These are phyloP conservation scores for Fragum fragum DNA, from an alignment of 2,888 invertebrate genomes.

Conservation along the genomic window DNA sequence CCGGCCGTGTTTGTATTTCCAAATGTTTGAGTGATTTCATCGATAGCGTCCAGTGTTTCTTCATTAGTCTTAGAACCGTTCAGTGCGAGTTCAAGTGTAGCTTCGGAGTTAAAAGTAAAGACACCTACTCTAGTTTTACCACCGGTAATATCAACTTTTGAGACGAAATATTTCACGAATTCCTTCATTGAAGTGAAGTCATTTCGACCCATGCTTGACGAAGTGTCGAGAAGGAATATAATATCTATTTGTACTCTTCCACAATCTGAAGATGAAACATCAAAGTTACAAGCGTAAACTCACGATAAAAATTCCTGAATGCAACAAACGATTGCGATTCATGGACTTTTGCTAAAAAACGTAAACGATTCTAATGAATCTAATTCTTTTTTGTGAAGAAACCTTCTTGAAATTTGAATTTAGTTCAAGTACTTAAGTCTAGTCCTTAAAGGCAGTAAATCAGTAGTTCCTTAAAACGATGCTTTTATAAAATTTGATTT, in stretches of 20 bases:
- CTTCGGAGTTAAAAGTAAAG: constrained; percentile 47
- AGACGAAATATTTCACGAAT: constrained; percentile 55
- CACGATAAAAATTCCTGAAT: no score
- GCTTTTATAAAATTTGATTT: no score
- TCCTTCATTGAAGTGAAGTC: constrained; percentile 58
- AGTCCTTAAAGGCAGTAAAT: no score
- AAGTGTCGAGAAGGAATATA: constrained; percentile 65
- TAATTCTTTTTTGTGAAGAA: no score
- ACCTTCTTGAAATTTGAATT: no score
- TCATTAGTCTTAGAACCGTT: constrained; percentile 42
- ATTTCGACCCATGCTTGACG: constrained; percentile 53
- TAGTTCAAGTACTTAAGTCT: no score
- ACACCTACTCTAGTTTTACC: constrained; percentile 46
- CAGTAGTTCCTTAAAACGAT: no score
- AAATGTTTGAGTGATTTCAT: constrained; percentile 70
- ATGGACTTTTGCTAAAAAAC: no score
- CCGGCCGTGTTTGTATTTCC: constrained; percentile 72
- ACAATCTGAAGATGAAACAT: constrained; percentile 46
- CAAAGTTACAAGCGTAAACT: no score
- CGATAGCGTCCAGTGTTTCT: constrained; percentile 75
- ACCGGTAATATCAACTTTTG: constrained; percentile 47
- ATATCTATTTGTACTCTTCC: constrained; percentile 51
- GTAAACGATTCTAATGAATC: no score
- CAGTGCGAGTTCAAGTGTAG: constrained; percentile 43
- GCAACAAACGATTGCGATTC: no score